Evolutionary conservation across 2,888 invertebrate species (phyloP).

Genomic region (Drosophila mercatorum): DNA sequence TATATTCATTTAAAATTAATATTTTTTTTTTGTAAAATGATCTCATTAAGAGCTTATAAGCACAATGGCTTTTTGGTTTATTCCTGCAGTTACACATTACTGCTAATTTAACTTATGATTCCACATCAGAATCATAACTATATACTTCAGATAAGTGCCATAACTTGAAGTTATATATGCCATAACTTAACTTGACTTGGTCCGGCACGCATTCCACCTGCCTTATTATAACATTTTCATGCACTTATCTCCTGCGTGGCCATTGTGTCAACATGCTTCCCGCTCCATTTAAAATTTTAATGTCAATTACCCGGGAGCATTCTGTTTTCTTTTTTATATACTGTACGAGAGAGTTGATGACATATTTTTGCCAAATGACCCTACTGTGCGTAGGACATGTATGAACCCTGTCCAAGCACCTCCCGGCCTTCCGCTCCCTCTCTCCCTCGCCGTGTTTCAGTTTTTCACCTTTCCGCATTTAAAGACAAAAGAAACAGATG

Average conservation of each 20-base stretch:
- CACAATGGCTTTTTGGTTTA: no score
- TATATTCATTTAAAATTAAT: no score
- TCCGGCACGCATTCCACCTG: not conserved
- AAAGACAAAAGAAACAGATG: constrained; percentile 58
- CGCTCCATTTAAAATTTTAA: constrained; percentile 53
- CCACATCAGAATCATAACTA: not conserved
- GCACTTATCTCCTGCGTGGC: constrained; percentile 9
- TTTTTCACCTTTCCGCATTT: constrained; percentile 31
- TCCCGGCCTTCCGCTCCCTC: no score
- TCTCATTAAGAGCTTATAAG: no score
- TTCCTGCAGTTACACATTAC: not conserved
- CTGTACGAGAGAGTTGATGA: constrained; percentile 29
- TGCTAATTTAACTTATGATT: no score
- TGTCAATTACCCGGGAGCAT: constrained; percentile 48
- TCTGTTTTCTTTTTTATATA: constrained; percentile 37
- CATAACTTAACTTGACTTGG: not conserved
- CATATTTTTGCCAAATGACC: constrained; percentile 35
- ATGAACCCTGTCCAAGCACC: not conserved
- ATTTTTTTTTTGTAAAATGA: no score
- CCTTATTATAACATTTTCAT: constrained; percentile 11
- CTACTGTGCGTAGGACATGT: not conserved
- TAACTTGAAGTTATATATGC: not conserved
- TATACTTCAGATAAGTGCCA: not conserved
- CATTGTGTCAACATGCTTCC: constrained; percentile 24
- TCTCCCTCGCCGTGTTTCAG: constrained; percentile 1